A percentile compares a stretch with the other conserved stretches of the same genome.
Evolutionary conservation across 2,888 invertebrate species (phyloP).

Genomic region (Epistrophella euchroma): DNA sequence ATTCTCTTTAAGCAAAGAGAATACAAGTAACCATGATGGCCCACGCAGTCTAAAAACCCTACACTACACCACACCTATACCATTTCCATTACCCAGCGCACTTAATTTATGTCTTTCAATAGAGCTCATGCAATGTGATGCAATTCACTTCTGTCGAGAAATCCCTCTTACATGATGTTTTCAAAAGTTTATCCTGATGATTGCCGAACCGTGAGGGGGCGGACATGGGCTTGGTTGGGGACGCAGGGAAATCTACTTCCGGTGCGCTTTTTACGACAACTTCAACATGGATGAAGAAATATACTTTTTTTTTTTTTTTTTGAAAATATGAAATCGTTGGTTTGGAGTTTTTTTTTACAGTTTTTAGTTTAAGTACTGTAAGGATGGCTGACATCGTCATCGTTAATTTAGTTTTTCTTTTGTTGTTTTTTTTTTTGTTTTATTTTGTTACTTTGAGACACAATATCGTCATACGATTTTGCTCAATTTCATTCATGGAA

Average conservation of each 20-base stretch:
- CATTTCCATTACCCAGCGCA: constrained; percentile 42
- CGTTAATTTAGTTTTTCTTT: constrained; percentile 28
- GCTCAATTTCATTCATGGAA: neutral
- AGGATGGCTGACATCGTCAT: constrained; percentile 5
- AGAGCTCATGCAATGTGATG: constrained; percentile 71
- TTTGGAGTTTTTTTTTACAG: constrained; percentile 43
- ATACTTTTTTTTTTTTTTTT: no score
- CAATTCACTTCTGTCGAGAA: constrained; percentile 68
- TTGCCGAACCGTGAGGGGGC: constrained; percentile 10
- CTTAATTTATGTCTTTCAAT: constrained; percentile 74
- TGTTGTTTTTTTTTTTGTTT: neutral
- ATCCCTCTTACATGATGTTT: constrained; percentile 73
- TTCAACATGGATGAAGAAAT: neutral
- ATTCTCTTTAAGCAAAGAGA: neutral
- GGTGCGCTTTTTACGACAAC: constrained; percentile 24
- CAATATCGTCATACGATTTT: neutral
- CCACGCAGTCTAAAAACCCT: constrained; percentile 7
- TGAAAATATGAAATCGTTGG: constrained; percentile 66
- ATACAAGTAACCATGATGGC: constrained; percentile 7
- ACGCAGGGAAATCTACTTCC: constrained; percentile 6
- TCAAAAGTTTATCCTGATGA: constrained; percentile 69
- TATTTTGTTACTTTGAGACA: constrained; percentile 43
- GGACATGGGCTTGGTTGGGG: neutral
- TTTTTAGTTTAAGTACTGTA: constrained; percentile 51
- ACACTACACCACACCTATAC: neutral